Evolutionary conservation across 1,140 invertebrate genomes (phyloP), one percentile per base, ranked within the genome.

Genomic region (Drosophila varians): DNA sequence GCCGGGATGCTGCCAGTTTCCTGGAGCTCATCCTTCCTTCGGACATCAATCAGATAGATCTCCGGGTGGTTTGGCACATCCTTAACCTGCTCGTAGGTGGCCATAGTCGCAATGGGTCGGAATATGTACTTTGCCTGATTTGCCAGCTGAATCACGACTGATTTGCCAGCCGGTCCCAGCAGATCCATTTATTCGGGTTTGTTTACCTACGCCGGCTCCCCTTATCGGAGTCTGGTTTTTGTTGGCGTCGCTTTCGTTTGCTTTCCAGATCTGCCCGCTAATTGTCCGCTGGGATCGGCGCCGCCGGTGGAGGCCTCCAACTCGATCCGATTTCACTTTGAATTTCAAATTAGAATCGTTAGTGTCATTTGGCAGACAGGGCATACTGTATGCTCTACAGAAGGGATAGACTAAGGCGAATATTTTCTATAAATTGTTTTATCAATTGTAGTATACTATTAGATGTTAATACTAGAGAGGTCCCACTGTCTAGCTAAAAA

Each of bases 1-100:
- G 93, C 92, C 43, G 95, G 94, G 60, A 95, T 93, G 77, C 91
- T 91, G 19, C 94, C 94, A 64, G 94, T 95, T 61, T 93, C 92
- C 43, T 93, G 72, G 3, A 95, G 90, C 90, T 95, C 94, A 40
- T 92, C 89, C 9, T 93, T 92, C 65, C 94, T 93, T 48, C 95
- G 92, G 0, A 95, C 94, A 90, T 95, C 95, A 68, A 95, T 94
- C 21, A 95, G 92, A n/a, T 92, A 90, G 52, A 91, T 77, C 46
- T 92, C 91, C 11, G 78, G 88, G 53, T 91, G 89, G 53, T 89
- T 71, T 64, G 89, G 90, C 12, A 92, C 88, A 73, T 92, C 91
- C 71, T 92, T 92, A 12, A 93, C 91, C 60, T 93, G 90, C n/a
- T 93, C 91, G 74, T 92, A 93, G 21, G 92, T 92, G 19, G 92